Evolutionary conservation across 1,140 invertebrate genomes (phyloP), one percentile per base, ranked within the genome.

Genomic region (Popillia japonica): DNA sequence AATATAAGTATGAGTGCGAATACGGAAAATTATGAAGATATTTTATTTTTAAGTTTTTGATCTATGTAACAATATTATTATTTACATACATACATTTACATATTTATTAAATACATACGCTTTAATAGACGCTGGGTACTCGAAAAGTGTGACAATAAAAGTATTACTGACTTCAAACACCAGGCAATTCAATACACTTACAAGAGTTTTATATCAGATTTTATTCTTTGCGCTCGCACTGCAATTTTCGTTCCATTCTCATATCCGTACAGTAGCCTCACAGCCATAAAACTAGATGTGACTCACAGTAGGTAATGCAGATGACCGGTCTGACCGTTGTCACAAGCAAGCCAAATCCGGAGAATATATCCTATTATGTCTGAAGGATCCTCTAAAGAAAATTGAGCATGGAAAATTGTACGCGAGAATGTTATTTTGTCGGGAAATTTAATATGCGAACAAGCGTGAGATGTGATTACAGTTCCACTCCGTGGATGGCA

Each of bases 381-480:
- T 55, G 48, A 55, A 55, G 14, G 48, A 55, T 55, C n/a, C 48
- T 17, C n/a, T 55, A n/a, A n/a, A 17, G 14, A 55, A 17, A 55
- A 55, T 55, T n/a, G 11, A n/a, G 48, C 48, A 6, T 17, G n/a
- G 48, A 17, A 55, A 55, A 55, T 55, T 55, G 48, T 55, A 55
- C n/a, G 48, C 48, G 48, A 55, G 48, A 17, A 55, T n/a, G 48
- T 55, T 55, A 55, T 55, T 55, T 14, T 55, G 48, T 55, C 48
- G n/a, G 14, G 48, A 55, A 55, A 55, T 55, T 55, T 55, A 55
- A 55, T 55, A 55, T 55, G 48, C 48, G 48, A 55, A 55, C 48
- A 55, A 17, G 48, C 48, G 48, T 55, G 48, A 55, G 48, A 55
- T 55, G 48, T 17, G 11, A 55, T 55, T 55, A 55, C 17, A 55